Base-by-base conservation (phyloP, 2,888 invertebrate species). In the Amphipyra tragopoginis region DNA sequence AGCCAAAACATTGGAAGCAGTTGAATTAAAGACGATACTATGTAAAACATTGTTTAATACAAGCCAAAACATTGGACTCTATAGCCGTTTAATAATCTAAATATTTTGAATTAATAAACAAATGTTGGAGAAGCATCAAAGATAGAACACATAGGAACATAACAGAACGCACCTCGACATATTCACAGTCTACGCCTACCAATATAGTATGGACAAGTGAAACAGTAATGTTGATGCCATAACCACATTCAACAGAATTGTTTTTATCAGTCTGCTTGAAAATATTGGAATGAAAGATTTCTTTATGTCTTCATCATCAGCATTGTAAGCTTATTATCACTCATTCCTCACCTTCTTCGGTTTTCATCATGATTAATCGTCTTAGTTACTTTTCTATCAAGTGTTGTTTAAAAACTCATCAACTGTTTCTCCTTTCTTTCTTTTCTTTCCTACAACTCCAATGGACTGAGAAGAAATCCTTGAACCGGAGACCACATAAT, bases 121-220 rank as follows among this genome's bases (percentile, higher is more conserved):
- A 36, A 33, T 36, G 5, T 39, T 1, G 0, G 1, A 15, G 21
- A 21, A 8, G 2, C 6, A 4, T 13, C 13, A 21, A 8, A 53
- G 7, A 0, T 2, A 48, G 67, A n/a, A 21, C 63, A 43, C 7
- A 47, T 42, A 43, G 61, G 72, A 65, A 59, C 70, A 57, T n/a
- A 62, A 42, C 65, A 60, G 61, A 62, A 45, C 44, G 42, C 33
- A 59, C 42, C 50, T 50, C 40, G 11, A 56, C 59, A 60, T 57
- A 47, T 69, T 55, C 55, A 56, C 74, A 55, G 39, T 49, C 39
- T 42, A 74, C 68, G 66, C 63, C 69, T 60, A 42, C 44, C 57
- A 39, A 63, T 65, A 69, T 61, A 50, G 40, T 49, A 74, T 56
- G 58, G 52, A 59, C 47, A 38, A 48, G 21, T 42, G n/a, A 49